phyloP scores from a whole-genome alignment of 2,113 vertebrate species.

The Ailuropoda melanoleuca region DNA sequence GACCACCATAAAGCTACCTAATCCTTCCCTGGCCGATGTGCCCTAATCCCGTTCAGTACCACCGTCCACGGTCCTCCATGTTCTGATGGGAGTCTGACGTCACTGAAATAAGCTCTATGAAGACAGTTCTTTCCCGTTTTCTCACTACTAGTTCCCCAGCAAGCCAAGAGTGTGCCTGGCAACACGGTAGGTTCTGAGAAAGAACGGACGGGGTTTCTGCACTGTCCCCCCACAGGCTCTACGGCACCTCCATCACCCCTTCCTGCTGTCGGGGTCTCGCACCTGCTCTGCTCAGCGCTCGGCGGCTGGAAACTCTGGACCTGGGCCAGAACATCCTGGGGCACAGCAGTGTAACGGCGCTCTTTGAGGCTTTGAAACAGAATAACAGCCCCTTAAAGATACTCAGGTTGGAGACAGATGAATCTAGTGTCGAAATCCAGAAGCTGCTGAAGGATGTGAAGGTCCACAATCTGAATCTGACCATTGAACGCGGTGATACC shows the following conservation, averaged over 20 bases:
- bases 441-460: not conserved
- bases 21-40: not conserved
- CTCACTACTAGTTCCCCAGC: not conserved
- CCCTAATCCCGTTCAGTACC: not conserved
- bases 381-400: not conserved
- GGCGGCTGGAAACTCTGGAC: not conserved
- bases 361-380: not conserved
- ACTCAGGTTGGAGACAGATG: not conserved
- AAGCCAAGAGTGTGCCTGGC: not conserved
- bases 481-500: rapidly evolving
- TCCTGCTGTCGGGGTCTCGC: not conserved
- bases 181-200: rapidly evolving
- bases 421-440: not conserved
- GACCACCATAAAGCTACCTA: not conserved
- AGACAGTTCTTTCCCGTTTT: not conserved
- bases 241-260: not conserved
- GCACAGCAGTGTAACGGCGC: not conserved
- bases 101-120: not conserved
- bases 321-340: not conserved
- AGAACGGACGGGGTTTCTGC: not conserved
- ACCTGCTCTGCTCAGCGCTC: not conserved
- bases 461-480: not conserved
- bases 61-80: rapidly evolving
- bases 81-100: not conserved
- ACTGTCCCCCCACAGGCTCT: not conserved